Evolutionary conservation across 2,797 vertebrate genomes (phyloP), one percentile per base, ranked within the genome.

Genomic region (Apogon hyalosoma): DNA sequence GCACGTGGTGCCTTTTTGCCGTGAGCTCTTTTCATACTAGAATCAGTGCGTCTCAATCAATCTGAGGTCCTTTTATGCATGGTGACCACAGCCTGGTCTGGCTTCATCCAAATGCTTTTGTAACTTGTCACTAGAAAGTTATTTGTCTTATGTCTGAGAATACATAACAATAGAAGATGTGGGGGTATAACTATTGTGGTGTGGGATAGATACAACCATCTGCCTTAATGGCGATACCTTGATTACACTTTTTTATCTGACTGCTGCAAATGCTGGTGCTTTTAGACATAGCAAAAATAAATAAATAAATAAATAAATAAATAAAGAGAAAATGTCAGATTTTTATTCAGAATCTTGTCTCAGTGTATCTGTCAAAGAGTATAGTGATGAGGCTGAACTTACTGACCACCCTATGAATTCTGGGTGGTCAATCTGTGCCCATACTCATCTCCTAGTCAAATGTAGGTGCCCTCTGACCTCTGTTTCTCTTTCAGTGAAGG

Each of bases 161-260:
- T 40, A 36, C 52, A 19, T 73, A 73, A 92, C 86, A 90, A 89
- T 77, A 63, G 78, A 36, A 49, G 53, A 73, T 79, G 12, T 28
- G 39, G n/a, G 13, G 46, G 14, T 2, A 16, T 53, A 55, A 82
- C 73, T 79, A 46, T 54, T 49, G 82, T 58, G 63, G 59, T 15
- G 61, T 83, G 73, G 88, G 87, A 87, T 88, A 73, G 81, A 92
- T 90, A 76, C 49, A 83, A 86, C 90, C 91, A 93, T 92, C 92
- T 93, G 91, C 70, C 76, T 74, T 62, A 60, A 42, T n/a, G 59
- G 64, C 41, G 24, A 28, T 75, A 82, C 66, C 63, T 89, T 67
- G 61, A 90, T 82, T 53, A 70, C 61, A 83, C 41, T 43, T 41
- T 28, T 49, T 55, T 46, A 50, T 62, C 3, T 36, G 39, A 50